Base-by-base conservation (phyloP, 2,888 invertebrate genomes). In the Malacosoma neustria region DNA sequence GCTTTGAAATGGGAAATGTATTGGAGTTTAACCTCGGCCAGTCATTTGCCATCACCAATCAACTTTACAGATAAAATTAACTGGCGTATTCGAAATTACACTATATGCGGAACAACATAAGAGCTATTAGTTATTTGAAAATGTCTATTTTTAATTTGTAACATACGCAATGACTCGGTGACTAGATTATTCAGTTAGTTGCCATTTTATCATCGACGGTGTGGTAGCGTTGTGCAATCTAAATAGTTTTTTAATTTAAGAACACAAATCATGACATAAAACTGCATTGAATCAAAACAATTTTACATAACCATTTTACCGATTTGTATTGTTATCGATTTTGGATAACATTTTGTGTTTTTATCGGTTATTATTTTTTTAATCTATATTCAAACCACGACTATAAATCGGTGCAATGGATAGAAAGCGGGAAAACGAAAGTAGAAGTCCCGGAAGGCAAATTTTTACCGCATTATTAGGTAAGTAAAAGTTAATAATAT, bases 381-480 rank as follows among this genome's bases (percentile, higher is more conserved):
- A 33, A 44, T 46, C 39, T 39, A 36, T n/a, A 43, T 53, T 45
- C 14, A 30, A 38, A 40, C 36, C 42, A 36, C 39, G 37, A 38
- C 35, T n/a, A 12, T 13, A 29, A 11, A 31, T 15, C 9, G 5
- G 9, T 12, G 22, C 40, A 42, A 73, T 72, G 74, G 61, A 72
- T 35, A 40, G 41, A 39, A 48, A 51, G 35, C 41, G 37, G 32
- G 37, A 34, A 31, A 55, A 53, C 11, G 54, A 53, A 48, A 58
- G 57, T 37, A 22, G 22, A 22, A 67, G 52, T 42, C 61, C 72
- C 4, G 45, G 48, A 13, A 61, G 52, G 33, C 76, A 76, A 51
- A 64, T 76, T 45, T 46, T 73, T 9, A 72, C 76, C 5, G 73
- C 76, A 30, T 46, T 76, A 11, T 46, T 64, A n/a, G 76, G 76